Evolutionary conservation across 1,140 invertebrate species (phyloP).

Genomic region (Euura saliciscinereae): DNA sequence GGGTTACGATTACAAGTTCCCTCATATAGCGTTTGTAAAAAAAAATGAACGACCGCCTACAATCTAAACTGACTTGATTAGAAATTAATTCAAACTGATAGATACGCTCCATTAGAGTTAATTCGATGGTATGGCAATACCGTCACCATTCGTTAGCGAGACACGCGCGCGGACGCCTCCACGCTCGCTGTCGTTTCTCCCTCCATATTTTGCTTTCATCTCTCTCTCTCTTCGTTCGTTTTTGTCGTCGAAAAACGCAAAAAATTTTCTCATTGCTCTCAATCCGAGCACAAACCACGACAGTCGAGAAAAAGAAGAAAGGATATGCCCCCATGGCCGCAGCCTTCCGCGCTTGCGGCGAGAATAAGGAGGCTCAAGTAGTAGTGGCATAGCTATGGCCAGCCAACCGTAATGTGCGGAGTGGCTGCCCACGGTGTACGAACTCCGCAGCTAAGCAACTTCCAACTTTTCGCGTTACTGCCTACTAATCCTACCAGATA

Average conservation of each 20-base stretch:
- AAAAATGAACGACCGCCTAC: neutral
- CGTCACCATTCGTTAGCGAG: constrained; percentile 2
- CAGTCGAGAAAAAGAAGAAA: neutral
- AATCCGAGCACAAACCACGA: no score
- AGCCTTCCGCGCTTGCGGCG: no score
- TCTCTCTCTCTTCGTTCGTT: neutral
- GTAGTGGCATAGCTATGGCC: constrained; percentile 43
- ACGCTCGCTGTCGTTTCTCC: neutral
- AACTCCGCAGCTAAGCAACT: no score
- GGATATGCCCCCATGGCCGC: no score
- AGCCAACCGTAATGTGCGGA: constrained; percentile 41
- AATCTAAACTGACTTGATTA: neutral
- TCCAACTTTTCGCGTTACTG: no score
- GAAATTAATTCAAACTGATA: neutral
- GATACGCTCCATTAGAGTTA: constrained; percentile 7
- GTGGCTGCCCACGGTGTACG: no score
- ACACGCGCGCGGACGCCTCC: neutral
- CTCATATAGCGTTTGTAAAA: neutral
- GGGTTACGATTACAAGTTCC: no score
- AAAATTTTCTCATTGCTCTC: no score
- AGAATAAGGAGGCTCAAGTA: constrained; percentile 20
- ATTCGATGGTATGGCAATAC: neutral
- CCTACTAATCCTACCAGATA: no score
- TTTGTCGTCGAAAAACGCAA: neutral
- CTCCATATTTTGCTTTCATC: neutral